A percentile compares a stretch with the other conserved stretches of the same genome.
These are phyloP conservation scores for Acanthococcus lagerstroemiae DNA, from an alignment of 2,888 invertebrate genomes.

Conservation along the genomic window DNA sequence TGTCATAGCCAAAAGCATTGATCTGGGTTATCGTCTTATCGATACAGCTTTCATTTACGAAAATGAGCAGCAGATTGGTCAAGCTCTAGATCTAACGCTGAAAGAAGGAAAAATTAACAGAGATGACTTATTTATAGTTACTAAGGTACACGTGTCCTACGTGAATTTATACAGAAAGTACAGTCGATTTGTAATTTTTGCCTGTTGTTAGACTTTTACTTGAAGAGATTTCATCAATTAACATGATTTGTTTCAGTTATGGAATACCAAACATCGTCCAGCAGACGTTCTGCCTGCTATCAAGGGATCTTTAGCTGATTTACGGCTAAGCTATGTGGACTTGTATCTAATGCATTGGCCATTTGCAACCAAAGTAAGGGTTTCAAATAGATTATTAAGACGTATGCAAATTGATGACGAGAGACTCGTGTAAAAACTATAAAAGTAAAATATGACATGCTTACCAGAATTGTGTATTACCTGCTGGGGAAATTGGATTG, in stretches of 20 bases:
- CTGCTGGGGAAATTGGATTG: too few species aligned
- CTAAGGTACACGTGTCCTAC: slow-evolving; percentile 8
- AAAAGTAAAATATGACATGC: too few species aligned
- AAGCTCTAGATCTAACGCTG: background rate
- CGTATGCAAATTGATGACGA: too few species aligned
- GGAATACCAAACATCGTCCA: slow-evolving; percentile 78
- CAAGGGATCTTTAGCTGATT: slow-evolving; percentile 55
- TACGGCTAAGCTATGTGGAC: slow-evolving; percentile 69
- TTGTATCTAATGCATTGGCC: slow-evolving; percentile 91
- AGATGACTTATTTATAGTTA: slow-evolving; percentile 21
- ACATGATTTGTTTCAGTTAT: slow-evolving; percentile 48
- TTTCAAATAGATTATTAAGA: background rate
- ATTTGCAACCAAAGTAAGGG: slow-evolving; percentile 50
- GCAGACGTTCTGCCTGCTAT: slow-evolving; percentile 64
- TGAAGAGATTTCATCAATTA: background rate
- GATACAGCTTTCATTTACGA: slow-evolving; percentile 23
- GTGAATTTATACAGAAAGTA: too few species aligned
- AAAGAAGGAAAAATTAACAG: slow-evolving; percentile 10
- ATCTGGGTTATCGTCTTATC: slow-evolving; percentile 19
- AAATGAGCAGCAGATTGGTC: slow-evolving; percentile 19
- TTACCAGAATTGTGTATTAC: too few species aligned
- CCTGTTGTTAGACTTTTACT: background rate
- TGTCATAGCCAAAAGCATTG: too few species aligned
- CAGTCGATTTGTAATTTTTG: too few species aligned
- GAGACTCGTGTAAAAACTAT: too few species aligned